Conservation (phyloP, 2,113 vertebrate genomes). For the Engraulis encrasicolus region DNA sequence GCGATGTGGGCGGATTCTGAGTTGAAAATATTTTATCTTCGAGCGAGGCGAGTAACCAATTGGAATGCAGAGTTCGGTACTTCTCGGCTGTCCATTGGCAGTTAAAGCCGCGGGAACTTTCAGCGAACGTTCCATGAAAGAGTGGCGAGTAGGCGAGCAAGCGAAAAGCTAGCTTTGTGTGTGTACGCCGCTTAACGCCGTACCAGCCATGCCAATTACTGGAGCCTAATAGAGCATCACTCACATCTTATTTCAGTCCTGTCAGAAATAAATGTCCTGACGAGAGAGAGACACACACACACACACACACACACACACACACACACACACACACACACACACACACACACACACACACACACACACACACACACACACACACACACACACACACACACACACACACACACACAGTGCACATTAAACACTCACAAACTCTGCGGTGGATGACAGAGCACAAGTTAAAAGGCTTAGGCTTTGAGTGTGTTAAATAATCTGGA, state of each 20-base stretch:
- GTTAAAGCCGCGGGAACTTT: no score
- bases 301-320: constrained; percentile 12
- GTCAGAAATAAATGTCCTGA: background rate
- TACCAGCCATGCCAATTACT: no score
- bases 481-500: constrained; percentile 65
- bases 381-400: constrained; percentile 11
- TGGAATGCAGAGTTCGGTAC: no score
- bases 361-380: background rate
- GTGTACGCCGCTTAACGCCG: no score
- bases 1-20: no score
- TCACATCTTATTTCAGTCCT: background rate
- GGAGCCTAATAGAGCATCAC: background rate
- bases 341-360: constrained; percentile 15
- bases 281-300: constrained; percentile 13
- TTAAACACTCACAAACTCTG: background rate
- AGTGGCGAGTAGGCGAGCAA: no score
- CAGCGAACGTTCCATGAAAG: no score
- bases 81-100: no score
- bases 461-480: constrained; percentile 49
- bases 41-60: no score
- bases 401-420: background rate
- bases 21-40: no score
- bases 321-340: constrained; percentile 27
- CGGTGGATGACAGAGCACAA: background rate
- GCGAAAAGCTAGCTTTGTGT: no score